These are phyloP conservation scores for Pogonomyrmex barbatus DNA, from an alignment of 1,140 invertebrate genomes.

Conservation along the genomic window DNA sequence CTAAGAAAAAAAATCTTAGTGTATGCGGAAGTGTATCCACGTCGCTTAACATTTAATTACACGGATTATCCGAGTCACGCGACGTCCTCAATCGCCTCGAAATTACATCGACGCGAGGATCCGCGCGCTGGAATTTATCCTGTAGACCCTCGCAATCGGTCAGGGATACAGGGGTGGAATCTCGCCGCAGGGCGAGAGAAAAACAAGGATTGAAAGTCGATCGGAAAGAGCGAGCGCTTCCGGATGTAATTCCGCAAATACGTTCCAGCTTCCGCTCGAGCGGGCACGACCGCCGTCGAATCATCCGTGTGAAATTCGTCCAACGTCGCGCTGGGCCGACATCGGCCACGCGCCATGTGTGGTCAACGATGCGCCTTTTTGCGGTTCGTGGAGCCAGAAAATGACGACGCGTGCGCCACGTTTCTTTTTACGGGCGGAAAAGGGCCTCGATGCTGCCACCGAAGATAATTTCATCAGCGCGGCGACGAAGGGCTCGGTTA, in stretches of 20 bases:
- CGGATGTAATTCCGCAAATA: conserved; percentile 76
- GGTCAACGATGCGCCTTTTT: conserved; percentile 61
- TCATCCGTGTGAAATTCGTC: conserved; percentile 53
- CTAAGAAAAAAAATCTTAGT: background rate
- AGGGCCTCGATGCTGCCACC: background rate
- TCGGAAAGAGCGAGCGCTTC: conserved; percentile 57
- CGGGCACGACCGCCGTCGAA: conserved; percentile 42
- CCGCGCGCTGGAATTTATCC: conserved; percentile 33
- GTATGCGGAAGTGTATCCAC: background rate
- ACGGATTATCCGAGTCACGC: conserved; percentile 22
- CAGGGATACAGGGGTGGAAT: background rate
- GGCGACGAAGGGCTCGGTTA: background rate
- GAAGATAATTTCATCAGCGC: conserved; percentile 48
- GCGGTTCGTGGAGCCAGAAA: conserved; percentile 71
- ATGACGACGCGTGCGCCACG: conserved; percentile 49
- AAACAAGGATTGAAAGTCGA: conserved; percentile 53
- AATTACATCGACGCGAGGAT: conserved; percentile 18
- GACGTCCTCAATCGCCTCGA: conserved; percentile 9
- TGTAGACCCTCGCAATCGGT: background rate
- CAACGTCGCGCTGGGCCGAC: background rate
- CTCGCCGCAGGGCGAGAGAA: conserved; percentile 14
- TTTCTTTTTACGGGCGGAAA: conserved; percentile 30
- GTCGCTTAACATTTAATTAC: conserved; percentile 29
- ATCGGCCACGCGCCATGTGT: conserved; percentile 51
- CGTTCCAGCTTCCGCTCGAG: conserved; percentile 65